Percentiles rank a stretch among this genome's conserved stretches.
These are phyloP conservation scores for Eremobia ochroleuca DNA, from an alignment of 2,888 invertebrate genomes.

Conservation along the genomic window DNA sequence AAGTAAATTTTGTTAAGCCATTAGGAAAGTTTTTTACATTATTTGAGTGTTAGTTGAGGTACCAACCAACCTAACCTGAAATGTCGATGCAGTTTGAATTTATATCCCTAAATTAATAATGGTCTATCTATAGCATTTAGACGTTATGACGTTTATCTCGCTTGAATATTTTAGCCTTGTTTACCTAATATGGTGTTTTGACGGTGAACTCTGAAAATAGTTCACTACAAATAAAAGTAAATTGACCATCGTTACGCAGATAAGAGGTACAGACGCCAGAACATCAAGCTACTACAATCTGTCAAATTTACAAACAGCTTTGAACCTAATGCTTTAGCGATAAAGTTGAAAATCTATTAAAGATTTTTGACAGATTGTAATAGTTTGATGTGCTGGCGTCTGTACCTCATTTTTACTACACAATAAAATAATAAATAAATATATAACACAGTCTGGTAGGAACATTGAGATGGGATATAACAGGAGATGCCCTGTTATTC, in stretches of 20 bases:
- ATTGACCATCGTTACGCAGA: conserved; percentile 28
- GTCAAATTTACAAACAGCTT: no score
- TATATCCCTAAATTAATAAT: neutral
- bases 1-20: neutral
- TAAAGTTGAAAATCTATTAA: no score
- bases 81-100: neutral
- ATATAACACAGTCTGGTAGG: no score
- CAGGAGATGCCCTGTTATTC: no score
- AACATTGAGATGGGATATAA: no score
- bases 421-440: no score
- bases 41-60: neutral
- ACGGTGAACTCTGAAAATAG: conserved; percentile 20
- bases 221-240: conserved; percentile 12
- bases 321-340: no score
- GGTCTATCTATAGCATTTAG: neutral
- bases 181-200: conserved; percentile 3
- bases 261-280: no score
- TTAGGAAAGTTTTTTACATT: neutral
- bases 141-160: neutral
- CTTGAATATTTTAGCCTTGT: conserved; percentile 2
- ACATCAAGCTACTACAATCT: no score
- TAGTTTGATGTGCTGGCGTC: no score
- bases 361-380: no score
- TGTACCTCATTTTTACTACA: no score
- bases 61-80: neutral